phyloP scores from a whole-genome alignment of 2,113 vertebrate genomes.

The Paradoxurus hermaphroditus region DNA sequence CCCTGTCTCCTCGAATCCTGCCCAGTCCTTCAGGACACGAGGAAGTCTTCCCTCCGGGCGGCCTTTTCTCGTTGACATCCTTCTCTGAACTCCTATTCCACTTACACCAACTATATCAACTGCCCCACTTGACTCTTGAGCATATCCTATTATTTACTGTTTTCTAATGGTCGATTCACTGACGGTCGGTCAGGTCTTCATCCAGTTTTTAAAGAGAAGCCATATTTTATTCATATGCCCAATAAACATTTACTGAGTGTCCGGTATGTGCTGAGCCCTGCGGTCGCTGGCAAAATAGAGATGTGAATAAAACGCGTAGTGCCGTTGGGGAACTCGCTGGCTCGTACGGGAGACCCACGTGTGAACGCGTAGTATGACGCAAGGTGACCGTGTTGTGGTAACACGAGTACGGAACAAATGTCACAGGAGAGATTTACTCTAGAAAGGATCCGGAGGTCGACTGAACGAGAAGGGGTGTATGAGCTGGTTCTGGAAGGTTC shows the following conservation, averaged over 20 bases:
- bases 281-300: not conserved
- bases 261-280: not conserved
- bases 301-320: not conserved
- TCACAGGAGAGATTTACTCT: not conserved
- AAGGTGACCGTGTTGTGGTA: not conserved
- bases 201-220: not conserved
- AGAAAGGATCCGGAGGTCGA: not conserved
- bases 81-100: not conserved
- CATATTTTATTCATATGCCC: not conserved
- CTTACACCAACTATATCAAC: not conserved
- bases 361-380: not conserved
- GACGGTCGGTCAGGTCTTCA: not conserved
- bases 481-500: not conserved
- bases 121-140: not conserved
- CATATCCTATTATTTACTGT: not conserved
- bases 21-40: not conserved
- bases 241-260: not conserved
- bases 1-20: not conserved
- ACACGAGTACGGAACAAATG: not conserved
- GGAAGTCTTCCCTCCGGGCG: not conserved
- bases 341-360: not conserved
- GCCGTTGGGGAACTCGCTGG: not conserved
- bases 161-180: rapidly evolving
- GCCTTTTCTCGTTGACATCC: not conserved
- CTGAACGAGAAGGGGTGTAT: not conserved